Conservation (phyloP, 2,113 vertebrate genomes). For the Petroica traversi region DNA sequence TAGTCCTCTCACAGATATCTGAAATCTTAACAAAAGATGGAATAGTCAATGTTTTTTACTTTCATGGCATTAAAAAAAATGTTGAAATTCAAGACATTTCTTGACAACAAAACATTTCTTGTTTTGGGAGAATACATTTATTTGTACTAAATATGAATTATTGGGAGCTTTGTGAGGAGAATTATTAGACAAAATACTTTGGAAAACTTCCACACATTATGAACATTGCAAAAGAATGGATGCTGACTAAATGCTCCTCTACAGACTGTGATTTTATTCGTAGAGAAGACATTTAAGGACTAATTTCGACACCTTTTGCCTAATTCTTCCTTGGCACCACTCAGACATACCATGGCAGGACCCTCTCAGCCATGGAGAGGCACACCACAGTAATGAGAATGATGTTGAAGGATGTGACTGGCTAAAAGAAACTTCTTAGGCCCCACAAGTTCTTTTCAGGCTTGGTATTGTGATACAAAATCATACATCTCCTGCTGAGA, state of each 20-base stretch:
- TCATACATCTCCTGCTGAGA: neutral
- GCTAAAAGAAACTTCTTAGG: neutral
- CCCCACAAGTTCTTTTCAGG: neutral
- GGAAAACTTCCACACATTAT: neutral
- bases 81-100: neutral
- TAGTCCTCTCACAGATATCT: neutral
- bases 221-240: neutral
- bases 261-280: neutral
- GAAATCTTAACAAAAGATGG: neutral
- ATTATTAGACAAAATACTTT: neutral
- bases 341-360: accelerated
- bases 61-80: neutral
- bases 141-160: neutral
- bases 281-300: neutral
- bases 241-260: neutral
- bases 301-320: neutral
- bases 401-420: neutral
- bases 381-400: neutral
- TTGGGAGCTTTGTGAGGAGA: neutral
- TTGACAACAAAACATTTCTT: neutral
- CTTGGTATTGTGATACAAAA: neutral
- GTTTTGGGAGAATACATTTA: neutral
- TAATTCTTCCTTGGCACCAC: neutral
- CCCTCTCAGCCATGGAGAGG: neutral
- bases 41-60: neutral